Conservation (phyloP, 2,113 vertebrate genomes). For the Malurus melanocephalus region DNA sequence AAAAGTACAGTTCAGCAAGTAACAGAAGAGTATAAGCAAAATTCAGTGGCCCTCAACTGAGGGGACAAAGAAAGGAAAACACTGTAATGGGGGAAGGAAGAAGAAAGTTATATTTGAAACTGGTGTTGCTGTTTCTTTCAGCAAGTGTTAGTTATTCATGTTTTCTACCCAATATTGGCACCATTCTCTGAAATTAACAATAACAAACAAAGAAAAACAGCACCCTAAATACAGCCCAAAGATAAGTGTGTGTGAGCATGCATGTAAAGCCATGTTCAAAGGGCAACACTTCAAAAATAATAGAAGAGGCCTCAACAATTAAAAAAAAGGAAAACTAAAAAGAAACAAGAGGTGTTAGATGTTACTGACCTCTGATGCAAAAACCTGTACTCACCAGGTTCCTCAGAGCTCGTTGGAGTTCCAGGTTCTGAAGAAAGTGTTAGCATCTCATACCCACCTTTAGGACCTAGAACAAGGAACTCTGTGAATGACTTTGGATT, state of each 20-base stretch:
- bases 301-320: not conserved
- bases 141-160: not conserved
- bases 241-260: too few relatives aligned
- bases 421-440: constrained; percentile 48
- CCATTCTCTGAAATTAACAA: not conserved
- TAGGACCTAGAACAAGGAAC: constrained; percentile 45
- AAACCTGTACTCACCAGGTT: constrained; percentile 50
- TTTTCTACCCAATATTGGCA: not conserved
- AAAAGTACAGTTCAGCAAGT: not conserved
- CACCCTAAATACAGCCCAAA: not conserved
- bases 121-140: not conserved
- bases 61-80: not conserved
- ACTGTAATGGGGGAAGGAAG: not conserved
- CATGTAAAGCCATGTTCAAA: not conserved
- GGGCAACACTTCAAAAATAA: not conserved
- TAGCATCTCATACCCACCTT: constrained; percentile 54
- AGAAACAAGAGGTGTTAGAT: not conserved
- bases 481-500: not conserved
- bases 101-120: not conserved
- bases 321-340: not conserved
- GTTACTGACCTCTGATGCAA: not conserved
- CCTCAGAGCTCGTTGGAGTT: constrained; percentile 26
- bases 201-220: not conserved
- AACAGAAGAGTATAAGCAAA: not conserved
- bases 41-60: not conserved